Evolutionary conservation across 2,797 vertebrate species (phyloP).

Genomic region (Enteromius afrohamiltoni): DNA sequence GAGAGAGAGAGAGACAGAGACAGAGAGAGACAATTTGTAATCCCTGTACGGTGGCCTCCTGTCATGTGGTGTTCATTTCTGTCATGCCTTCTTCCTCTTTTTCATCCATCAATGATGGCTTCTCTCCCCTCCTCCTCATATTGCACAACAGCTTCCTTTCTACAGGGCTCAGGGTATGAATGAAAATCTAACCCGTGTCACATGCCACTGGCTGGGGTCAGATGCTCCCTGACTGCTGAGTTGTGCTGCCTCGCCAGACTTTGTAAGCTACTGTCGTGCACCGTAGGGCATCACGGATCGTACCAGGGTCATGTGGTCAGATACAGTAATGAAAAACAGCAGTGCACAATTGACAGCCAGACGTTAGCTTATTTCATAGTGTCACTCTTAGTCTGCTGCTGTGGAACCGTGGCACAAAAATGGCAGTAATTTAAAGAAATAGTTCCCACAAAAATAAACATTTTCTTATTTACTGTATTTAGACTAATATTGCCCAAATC

Average conservation of each 20-base stretch:
- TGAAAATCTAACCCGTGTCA: constrained; percentile 54
- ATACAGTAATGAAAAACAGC: constrained; percentile 38
- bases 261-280: constrained; percentile 46
- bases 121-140: constrained; percentile 59
- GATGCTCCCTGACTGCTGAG: constrained; percentile 58
- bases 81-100: constrained; percentile 61
- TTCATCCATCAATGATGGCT: constrained; percentile 56
- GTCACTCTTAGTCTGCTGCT: constrained; percentile 35
- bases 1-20: constrained; percentile 6
- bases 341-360: constrained; percentile 28
- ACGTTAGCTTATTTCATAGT: constrained; percentile 24
- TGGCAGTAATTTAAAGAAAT: not conserved
- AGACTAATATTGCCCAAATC: not conserved
- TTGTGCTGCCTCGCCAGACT: constrained; percentile 63
- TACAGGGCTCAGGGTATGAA: constrained; percentile 62
- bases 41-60: constrained; percentile 46
- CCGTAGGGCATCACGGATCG: constrained; percentile 40
- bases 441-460: not conserved
- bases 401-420: constrained; percentile 47
- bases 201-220: constrained; percentile 54
- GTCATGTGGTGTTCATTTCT: constrained; percentile 74
- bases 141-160: constrained; percentile 64
- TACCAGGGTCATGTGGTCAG: constrained; percentile 35
- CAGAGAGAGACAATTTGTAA: constrained; percentile 26
- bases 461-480: not conserved